Evolutionary conservation across 2,113 vertebrate species (phyloP).

Genomic region (Myotis brandtii): DNA sequence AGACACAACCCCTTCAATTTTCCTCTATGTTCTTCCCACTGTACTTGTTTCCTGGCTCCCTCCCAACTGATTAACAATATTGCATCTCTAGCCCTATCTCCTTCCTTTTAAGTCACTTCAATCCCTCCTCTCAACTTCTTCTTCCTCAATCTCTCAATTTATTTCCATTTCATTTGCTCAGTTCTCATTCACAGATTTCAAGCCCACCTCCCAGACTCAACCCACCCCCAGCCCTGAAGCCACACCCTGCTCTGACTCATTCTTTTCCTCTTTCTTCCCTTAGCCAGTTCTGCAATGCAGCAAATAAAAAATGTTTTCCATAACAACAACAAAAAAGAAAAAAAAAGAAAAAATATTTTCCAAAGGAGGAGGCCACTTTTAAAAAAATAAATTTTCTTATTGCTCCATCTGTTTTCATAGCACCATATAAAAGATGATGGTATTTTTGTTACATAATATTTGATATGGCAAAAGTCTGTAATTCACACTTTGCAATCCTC

Average conservation of each 20-base stretch:
- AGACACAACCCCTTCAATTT: neutral
- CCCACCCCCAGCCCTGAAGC: neutral
- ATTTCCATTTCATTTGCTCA: neutral
- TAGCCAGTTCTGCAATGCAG: constrained; percentile 43
- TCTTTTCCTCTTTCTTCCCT: neutral
- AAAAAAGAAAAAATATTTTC: constrained; percentile 30
- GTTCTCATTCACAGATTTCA: neutral
- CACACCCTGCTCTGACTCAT: constrained; percentile 7
- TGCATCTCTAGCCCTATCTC: neutral
- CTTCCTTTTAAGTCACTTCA: neutral
- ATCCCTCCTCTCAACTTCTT: neutral
- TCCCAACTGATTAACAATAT: neutral
- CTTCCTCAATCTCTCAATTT: neutral
- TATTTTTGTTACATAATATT: constrained; percentile 6
- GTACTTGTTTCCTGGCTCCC: neutral
- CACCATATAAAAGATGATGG: neutral
- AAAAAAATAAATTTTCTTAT: neutral
- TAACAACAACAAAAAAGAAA: too few relatives aligned
- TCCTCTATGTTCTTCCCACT: neutral
- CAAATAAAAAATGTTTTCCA: constrained; percentile 31
- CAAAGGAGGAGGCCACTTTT: neutral
- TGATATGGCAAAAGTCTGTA: neutral
- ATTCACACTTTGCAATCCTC: neutral
- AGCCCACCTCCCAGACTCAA: neutral
- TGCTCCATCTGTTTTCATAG: neutral